Evolutionary conservation across 2,113 vertebrate genomes (phyloP).

Genomic region (Ptilorrhoa leucosticta): DNA sequence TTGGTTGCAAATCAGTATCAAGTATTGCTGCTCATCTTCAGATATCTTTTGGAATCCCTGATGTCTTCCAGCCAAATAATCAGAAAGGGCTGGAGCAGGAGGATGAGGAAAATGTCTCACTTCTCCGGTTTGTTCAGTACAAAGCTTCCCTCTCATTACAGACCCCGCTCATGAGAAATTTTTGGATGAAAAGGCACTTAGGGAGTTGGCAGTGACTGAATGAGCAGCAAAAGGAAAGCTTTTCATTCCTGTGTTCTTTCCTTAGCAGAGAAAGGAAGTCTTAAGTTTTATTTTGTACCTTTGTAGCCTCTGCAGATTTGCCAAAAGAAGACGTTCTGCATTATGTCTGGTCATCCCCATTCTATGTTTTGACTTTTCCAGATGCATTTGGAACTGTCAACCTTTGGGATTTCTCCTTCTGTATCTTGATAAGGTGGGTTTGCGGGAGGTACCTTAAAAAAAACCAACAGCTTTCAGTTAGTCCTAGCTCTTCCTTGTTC

Average conservation of each 20-base stretch:
- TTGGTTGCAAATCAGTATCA: background rate
- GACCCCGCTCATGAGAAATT: background rate
- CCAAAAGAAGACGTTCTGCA: conserved; percentile 18
- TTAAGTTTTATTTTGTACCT: conserved; percentile 23
- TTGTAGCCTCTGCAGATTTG: conserved; percentile 29
- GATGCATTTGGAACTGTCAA: conserved; percentile 53
- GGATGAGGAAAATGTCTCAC: background rate
- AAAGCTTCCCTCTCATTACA: conserved; percentile 10
- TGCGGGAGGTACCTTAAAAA: background rate
- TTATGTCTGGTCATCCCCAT: conserved; percentile 28
- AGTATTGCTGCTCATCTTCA: background rate
- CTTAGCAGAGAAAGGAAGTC: background rate
- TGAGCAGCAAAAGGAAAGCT: conserved; percentile 15
- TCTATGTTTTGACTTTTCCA: conserved; percentile 57
- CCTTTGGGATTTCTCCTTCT: conserved; percentile 64
- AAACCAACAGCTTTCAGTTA: background rate
- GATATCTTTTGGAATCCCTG: background rate
- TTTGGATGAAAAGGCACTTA: conserved; percentile 8
- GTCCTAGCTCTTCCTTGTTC: background rate
- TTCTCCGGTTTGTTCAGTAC: background rate
- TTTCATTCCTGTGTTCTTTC: conserved; percentile 20
- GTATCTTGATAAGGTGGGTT: conserved; percentile 61
- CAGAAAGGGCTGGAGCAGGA: background rate
- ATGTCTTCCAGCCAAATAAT: background rate
- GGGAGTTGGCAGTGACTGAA: background rate